Evolutionary conservation across 2,797 vertebrate genomes (phyloP), one percentile per base, ranked within the genome.

Genomic region (Urosaurus nigricauda): DNA sequence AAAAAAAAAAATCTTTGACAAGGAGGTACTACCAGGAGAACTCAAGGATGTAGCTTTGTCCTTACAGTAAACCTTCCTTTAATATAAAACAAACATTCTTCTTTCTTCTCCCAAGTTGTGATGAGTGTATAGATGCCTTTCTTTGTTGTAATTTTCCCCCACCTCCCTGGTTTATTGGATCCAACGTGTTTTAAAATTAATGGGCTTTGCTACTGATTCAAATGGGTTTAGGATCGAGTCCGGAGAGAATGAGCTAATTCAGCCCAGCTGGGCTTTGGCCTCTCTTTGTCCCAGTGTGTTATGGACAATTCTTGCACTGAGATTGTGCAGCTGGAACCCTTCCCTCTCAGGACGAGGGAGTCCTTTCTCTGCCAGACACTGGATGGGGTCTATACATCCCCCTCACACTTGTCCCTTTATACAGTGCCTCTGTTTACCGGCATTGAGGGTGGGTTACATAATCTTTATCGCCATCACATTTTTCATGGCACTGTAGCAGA

Each of bases 301-400:
- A 89, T 65, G 0, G 60, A 84, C 82, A 90, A 2, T 79, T 65
- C 92, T 86, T 75, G 84, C 81, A 81, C 65, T 58, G 51, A 85
- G 78, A 58, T 32, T 14, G 24, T 60, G 71, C 84, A 90, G 70
- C 85, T 86, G 84, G 85, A n/a, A 17, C 92, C 85, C 81, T 83
- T 63, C 85, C 56, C 11, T 89, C 80, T 47, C 63, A 29, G 58
- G 70, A 56, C 35, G 14, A 68, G 26, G 79, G 40, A 35, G 63
- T 7, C 87, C 87, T 56, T 71, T 92, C 90, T 87, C 87, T 89
- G 86, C 83, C 90, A 88, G 86, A 65, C 90, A 90, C 73, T 16
- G 85, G 75, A 63, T 84, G 82, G 68, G 81, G 43, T 63, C 79
- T 71, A n/a, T 37, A 63, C 68, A 88, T 56, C 78, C 74, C 84